phyloP scores from a whole-genome alignment of 2,113 vertebrate genomes.

The Gymnorhina tibicen region DNA sequence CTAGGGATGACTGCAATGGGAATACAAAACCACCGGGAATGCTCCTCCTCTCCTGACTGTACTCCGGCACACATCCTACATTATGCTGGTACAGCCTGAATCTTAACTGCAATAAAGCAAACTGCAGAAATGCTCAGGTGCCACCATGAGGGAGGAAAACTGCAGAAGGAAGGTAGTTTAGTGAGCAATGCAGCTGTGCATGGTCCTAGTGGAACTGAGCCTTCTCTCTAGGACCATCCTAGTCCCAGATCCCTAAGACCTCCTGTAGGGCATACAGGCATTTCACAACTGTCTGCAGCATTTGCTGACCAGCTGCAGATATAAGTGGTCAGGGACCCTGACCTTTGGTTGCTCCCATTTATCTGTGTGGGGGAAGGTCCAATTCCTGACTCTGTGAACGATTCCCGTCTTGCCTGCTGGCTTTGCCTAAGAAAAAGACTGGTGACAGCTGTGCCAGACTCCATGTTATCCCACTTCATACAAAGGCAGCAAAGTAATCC shows the following conservation, averaged over 20 bases:
- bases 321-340: not conserved
- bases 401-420: not conserved
- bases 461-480: fast-evolving
- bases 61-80: not conserved
- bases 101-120: not conserved
- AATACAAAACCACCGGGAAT: not conserved
- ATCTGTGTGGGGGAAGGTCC: not conserved
- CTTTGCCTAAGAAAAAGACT: not conserved
- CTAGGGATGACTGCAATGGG: not conserved
- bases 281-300: not conserved
- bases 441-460: not conserved
- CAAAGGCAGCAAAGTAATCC: not conserved
- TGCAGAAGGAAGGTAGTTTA: not conserved
- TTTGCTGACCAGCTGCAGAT: not conserved
- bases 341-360: not conserved
- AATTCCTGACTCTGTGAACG: not conserved
- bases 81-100: not conserved
- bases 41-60: not conserved
- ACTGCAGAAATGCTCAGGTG: not conserved
- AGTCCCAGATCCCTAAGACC: not conserved
- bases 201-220: not conserved
- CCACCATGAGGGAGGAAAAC: not conserved
- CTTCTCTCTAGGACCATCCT: not conserved
- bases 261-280: fast-evolving
- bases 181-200: fast-evolving